Conservation (phyloP, 2,113 vertebrate species). For the Malurus elegans region DNA sequence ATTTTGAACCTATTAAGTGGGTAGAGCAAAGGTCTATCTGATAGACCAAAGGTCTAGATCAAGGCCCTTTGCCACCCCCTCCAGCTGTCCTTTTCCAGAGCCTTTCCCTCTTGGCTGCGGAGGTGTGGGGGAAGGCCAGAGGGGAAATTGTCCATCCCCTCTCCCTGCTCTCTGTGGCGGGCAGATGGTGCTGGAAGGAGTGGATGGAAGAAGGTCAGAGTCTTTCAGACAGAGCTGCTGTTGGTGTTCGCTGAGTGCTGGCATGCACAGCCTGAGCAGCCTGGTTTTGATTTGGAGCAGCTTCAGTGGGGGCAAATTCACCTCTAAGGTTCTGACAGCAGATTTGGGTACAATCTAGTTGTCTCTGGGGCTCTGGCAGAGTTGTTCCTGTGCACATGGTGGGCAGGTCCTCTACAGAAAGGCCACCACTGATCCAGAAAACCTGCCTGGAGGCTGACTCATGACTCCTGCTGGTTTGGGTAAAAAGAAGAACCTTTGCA, state of each 20-base stretch:
- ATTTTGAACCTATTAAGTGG: not conserved
- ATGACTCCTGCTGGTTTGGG: not conserved
- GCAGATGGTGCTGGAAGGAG: not conserved
- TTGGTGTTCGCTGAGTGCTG: not conserved
- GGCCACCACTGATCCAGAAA: not conserved
- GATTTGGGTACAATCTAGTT: not conserved
- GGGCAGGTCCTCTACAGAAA: not conserved
- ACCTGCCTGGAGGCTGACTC: not conserved
- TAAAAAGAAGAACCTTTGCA: not conserved
- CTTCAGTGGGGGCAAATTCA: not conserved
- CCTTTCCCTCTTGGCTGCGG: not conserved
- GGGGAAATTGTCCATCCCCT: not conserved
- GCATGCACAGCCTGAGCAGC: not conserved
- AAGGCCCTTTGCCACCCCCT: not conserved
- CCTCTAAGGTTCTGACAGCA: not conserved
- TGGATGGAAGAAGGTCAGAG: not conserved
- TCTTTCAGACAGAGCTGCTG: not conserved
- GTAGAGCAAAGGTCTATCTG: constrained; percentile 10
- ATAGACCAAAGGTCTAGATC: not conserved
- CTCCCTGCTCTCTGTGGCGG: not conserved
- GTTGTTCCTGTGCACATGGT: not conserved
- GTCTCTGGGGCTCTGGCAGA: not conserved
- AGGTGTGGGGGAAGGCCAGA: not conserved
- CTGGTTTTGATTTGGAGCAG: not conserved
- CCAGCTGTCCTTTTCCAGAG: not conserved